Percentiles rank a stretch among this genome's conserved stretches.
Evolutionary conservation across 2,797 vertebrate genomes (phyloP).

Genomic region (Helarctos malayanus): DNA sequence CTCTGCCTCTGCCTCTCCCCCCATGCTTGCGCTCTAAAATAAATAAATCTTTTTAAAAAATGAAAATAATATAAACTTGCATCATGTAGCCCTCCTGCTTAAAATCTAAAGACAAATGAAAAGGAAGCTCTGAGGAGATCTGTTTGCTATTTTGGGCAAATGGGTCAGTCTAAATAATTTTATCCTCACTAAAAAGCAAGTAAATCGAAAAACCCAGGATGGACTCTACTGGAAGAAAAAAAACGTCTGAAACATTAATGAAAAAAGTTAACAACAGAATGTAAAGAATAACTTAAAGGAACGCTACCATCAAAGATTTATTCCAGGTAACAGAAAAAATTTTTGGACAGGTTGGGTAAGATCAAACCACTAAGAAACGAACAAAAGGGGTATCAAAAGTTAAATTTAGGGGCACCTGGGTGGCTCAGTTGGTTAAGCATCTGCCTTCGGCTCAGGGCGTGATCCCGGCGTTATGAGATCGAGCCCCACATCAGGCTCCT

Average conservation of each 20-base stretch:
- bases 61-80: neutral
- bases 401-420: neutral
- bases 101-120: neutral
- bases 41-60: neutral
- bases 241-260: neutral
- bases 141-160: neutral
- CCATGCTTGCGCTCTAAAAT: neutral
- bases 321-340: neutral
- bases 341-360: neutral
- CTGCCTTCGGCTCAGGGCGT: no score
- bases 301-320: neutral
- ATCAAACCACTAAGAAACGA: neutral
- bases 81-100: neutral
- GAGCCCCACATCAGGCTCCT: no score
- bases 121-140: neutral
- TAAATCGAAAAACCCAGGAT: neutral
- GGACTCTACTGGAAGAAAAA: neutral
- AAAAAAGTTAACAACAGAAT: neutral
- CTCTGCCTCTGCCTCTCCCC: neutral
- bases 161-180: neutral
- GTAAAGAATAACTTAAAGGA: neutral
- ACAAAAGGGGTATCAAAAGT: neutral
- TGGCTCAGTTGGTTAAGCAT: neutral
- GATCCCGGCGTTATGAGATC: no score
- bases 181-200: neutral